Conservation (phyloP, 2,888 invertebrate species). For the Scaptodrosophila latifasciaeformis region DNA sequence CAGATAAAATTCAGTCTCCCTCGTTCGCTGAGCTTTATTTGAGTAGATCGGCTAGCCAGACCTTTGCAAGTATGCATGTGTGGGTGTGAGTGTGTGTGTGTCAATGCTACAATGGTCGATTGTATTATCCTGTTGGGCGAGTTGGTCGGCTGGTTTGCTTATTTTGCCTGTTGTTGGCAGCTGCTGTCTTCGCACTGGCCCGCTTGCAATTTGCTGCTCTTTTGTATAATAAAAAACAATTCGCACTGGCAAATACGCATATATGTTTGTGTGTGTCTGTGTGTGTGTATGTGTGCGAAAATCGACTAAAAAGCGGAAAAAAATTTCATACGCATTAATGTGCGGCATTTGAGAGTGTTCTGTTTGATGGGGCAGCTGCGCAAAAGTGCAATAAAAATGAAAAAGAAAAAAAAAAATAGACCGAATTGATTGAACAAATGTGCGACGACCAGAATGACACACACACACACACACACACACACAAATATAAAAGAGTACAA, state of each 20-base stretch:
- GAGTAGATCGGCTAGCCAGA: neutral
- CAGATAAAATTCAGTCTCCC: neutral
- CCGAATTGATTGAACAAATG: slow-evolving; percentile 50
- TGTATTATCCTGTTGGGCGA: slow-evolving; percentile 11
- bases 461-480: slow-evolving; percentile 7
- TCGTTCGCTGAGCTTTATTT: no score
- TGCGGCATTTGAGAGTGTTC: slow-evolving; percentile 37
- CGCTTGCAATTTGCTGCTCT: slow-evolving; percentile 31
- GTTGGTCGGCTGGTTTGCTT: neutral
- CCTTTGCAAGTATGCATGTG: neutral
- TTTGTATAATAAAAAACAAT: slow-evolving; percentile 32
- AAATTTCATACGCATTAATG: slow-evolving; percentile 43
- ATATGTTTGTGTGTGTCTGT: no score
- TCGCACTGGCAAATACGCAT: slow-evolving; percentile 2
- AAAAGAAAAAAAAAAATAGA: slow-evolving; percentile 56
- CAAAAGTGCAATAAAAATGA: slow-evolving; percentile 59
- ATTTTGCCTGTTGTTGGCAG: slow-evolving; percentile 24
- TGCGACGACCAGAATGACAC: neutral
- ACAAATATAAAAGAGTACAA: slow-evolving; percentile 12
- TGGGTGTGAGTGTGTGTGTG: no score
- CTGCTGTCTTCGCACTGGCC: slow-evolving; percentile 34
- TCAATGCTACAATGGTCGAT: slow-evolving; percentile 22
- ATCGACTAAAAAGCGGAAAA: slow-evolving; percentile 13
- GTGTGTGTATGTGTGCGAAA: neutral
- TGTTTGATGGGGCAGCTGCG: slow-evolving; percentile 23